These are phyloP conservation scores for Cyprinodon brontotheroides DNA, from an alignment of 2,113 vertebrate genomes.

Conservation along the genomic window DNA sequence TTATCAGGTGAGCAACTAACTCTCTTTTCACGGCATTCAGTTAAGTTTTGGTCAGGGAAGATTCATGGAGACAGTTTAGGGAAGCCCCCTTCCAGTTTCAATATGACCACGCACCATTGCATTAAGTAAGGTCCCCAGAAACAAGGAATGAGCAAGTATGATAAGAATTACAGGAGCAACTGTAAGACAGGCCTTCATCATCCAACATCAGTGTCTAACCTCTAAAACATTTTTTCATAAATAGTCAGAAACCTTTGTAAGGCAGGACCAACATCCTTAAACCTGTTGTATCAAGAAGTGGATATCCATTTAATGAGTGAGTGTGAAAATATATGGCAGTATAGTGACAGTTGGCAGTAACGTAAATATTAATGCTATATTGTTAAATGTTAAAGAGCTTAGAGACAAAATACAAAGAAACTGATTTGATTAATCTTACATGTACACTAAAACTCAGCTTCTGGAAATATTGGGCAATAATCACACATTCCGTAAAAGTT, in stretches of 20 bases:
- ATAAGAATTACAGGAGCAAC: too few relatives aligned
- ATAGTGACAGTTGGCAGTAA: too few relatives aligned
- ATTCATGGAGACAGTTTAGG: not conserved
- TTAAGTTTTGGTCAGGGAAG: not conserved
- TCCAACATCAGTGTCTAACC: not conserved
- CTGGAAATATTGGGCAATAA: not conserved
- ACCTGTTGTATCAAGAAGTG: too few relatives aligned
- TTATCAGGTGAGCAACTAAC: not conserved
- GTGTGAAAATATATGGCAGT: too few relatives aligned
- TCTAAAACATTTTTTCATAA: not conserved
- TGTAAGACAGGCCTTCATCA: not conserved
- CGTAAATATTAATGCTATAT: too few relatives aligned
- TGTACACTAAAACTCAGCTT: not conserved
- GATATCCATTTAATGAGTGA: too few relatives aligned
- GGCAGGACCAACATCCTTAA: too few relatives aligned
- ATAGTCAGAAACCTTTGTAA: not conserved
- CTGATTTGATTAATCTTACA: not conserved
- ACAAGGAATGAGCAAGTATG: not conserved
- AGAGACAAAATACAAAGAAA: not conserved
- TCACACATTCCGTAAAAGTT: too few relatives aligned
- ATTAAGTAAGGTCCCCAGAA: not conserved
- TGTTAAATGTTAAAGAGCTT: too few relatives aligned
- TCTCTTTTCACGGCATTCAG: not conserved
- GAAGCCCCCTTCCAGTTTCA: not conserved
- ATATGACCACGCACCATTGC: not conserved